Conservation (phyloP, 2,797 vertebrate genomes). For the Manis pentadactyla region DNA sequence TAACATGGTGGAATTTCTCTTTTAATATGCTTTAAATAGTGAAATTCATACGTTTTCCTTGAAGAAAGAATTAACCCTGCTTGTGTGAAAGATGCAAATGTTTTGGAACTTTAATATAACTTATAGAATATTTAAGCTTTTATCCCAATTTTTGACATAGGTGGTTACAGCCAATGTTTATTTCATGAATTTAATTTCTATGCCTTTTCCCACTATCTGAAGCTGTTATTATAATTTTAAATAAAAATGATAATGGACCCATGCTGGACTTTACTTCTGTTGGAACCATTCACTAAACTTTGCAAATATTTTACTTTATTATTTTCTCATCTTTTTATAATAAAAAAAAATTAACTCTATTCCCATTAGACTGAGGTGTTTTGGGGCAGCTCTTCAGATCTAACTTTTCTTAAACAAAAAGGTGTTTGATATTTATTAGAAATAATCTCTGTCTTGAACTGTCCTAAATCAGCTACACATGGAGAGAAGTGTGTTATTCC, state of each 20-base stretch:
- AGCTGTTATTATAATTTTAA: neutral
- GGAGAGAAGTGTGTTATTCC: neutral
- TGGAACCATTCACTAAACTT: neutral
- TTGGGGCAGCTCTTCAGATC: neutral
- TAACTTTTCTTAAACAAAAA: neutral
- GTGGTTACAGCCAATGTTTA: neutral
- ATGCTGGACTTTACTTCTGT: neutral
- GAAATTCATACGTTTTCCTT: neutral
- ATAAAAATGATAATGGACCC: neutral
- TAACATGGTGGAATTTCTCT: neutral
- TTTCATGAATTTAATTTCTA: constrained; percentile 1
- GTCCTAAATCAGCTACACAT: neutral
- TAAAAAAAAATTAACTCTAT: neutral
- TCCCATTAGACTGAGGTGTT: neutral
- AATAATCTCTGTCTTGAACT: neutral
- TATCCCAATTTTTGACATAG: neutral
- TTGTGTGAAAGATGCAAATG: neutral
- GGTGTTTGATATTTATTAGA: neutral
- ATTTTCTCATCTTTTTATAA: neutral
- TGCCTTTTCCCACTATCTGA: neutral
- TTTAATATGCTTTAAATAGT: neutral
- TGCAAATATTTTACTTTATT: neutral
- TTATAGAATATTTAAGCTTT: neutral
- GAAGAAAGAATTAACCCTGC: neutral
- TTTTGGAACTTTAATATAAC: neutral